Conservation (phyloP, 2,888 invertebrate genomes). For the Ecdyonurus torrentis region DNA sequence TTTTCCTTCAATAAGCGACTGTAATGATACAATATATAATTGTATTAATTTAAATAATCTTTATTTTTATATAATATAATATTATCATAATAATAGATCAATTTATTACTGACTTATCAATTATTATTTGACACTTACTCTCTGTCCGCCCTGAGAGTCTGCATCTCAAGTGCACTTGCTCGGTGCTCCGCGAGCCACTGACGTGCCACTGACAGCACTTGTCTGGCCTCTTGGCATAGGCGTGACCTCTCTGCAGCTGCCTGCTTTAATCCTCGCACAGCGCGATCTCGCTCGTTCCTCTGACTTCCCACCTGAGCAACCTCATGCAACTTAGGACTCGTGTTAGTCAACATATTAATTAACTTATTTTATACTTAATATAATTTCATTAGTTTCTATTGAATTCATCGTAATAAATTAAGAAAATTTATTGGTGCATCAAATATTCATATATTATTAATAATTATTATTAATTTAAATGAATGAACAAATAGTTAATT, state of each 20-base stretch:
- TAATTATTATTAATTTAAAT: too few relatives aligned
- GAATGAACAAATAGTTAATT: too few relatives aligned
- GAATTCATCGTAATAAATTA: not conserved
- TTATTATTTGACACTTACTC: not conserved
- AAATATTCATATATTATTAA: too few relatives aligned
- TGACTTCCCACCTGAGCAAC: not conserved
- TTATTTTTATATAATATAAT: not conserved
- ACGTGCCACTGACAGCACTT: conserved; percentile 1
- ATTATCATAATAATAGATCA: not conserved
- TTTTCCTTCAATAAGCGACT: not conserved
- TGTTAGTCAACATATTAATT: not conserved
- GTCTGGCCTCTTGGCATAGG: not conserved
- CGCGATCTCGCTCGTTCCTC: not conserved
- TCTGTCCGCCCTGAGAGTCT: not conserved
- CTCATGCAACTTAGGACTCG: too few relatives aligned
- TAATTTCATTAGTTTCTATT: not conserved
- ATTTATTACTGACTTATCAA: not conserved
- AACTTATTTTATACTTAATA: not conserved
- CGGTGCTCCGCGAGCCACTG: conserved; percentile 1
- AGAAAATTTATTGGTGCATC: not conserved
- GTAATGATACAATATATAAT: not conserved
- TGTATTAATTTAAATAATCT: not conserved
- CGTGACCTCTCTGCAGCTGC: conserved; percentile 1
- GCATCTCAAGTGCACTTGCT: not conserved
- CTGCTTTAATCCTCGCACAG: not conserved